Evolutionary conservation across 2,888 invertebrate species (phyloP).

Genomic region (Quadroppia sp.): DNA sequence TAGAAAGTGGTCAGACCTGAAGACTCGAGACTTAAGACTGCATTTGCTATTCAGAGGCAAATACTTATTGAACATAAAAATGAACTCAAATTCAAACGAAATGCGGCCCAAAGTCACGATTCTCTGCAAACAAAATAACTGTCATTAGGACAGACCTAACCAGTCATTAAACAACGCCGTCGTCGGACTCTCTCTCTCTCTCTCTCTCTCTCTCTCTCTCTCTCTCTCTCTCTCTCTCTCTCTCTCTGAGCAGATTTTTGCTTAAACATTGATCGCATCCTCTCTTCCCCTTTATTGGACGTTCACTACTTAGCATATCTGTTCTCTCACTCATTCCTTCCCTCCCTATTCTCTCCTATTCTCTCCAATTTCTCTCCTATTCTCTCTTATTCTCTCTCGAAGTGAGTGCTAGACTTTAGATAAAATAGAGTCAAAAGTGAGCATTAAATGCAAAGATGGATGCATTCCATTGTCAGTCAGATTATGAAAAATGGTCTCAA

Average conservation of each 20-base stretch:
- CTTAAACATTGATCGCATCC: background rate
- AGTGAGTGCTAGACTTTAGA: background rate
- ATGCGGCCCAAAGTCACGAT: conserved; percentile 32
- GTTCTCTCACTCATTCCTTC: background rate
- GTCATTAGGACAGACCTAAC: conserved; percentile 32
- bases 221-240: background rate
- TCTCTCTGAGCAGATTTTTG: too few species aligned
- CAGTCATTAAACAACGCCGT: conserved; percentile 38
- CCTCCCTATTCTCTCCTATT: conserved; percentile 10
- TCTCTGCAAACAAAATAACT: conserved; percentile 36
- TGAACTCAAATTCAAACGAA: conserved; percentile 3
- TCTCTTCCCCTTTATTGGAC: conserved; percentile 21
- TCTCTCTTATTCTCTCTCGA: conserved; percentile 22
- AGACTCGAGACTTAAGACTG: background rate
- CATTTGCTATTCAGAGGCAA: conserved; percentile 19
- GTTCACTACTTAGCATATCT: conserved; percentile 7
- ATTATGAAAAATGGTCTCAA: conserved; percentile 43
- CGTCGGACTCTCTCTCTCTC: conserved; percentile 36
- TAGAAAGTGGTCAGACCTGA: conserved; percentile 28
- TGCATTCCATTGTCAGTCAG: conserved; percentile 41
- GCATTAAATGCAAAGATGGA: conserved; percentile 18
- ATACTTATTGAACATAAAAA: background rate
- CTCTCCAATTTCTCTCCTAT: conserved; percentile 7
- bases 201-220: conserved; percentile 34
- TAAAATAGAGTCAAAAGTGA: background rate